Percentiles rank a stretch among this genome's conserved stretches.
These are phyloP conservation scores for Zootermopsis nevadensis DNA, from an alignment of 2,888 invertebrate genomes.

Conservation along the genomic window DNA sequence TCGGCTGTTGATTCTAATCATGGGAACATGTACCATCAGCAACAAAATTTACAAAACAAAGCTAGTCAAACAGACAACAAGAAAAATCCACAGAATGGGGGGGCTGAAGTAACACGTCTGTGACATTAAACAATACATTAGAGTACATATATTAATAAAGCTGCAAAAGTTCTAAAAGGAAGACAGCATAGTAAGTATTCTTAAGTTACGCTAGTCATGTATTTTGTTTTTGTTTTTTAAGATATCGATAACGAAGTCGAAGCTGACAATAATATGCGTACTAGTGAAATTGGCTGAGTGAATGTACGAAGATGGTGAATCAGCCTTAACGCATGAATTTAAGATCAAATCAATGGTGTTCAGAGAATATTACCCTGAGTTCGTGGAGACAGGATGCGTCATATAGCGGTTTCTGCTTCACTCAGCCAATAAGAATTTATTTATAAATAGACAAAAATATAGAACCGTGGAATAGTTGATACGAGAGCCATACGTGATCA, in stretches of 20 bases:
- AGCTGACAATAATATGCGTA: slow-evolving; percentile 20
- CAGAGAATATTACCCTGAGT: background rate
- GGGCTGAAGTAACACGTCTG: slow-evolving; percentile 58
- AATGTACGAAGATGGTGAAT: background rate
- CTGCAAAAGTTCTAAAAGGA: slow-evolving; percentile 10
- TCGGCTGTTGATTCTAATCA: slow-evolving; percentile 18
- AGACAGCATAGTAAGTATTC: background rate
- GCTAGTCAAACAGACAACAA: slow-evolving; percentile 58
- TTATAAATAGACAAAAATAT: background rate
- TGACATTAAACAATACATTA: slow-evolving; percentile 52
- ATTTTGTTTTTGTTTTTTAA: background rate
- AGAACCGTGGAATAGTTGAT: background rate
- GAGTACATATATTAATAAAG: background rate
- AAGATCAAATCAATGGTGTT: too few relatives aligned
- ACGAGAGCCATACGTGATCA: background rate
- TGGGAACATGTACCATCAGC: background rate
- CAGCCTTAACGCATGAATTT: too few relatives aligned
- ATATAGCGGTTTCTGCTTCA: background rate
- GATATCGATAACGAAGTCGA: slow-evolving; percentile 1
- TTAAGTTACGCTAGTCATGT: slow-evolving; percentile 11
- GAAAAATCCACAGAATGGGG: slow-evolving; percentile 53
- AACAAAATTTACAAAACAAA: slow-evolving; percentile 52
- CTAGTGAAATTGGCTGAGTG: slow-evolving; percentile 17
- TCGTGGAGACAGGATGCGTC: background rate
- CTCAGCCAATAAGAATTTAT: background rate